Conservation (phyloP, 2,888 invertebrate species). For the Tridacna crocea region DNA sequence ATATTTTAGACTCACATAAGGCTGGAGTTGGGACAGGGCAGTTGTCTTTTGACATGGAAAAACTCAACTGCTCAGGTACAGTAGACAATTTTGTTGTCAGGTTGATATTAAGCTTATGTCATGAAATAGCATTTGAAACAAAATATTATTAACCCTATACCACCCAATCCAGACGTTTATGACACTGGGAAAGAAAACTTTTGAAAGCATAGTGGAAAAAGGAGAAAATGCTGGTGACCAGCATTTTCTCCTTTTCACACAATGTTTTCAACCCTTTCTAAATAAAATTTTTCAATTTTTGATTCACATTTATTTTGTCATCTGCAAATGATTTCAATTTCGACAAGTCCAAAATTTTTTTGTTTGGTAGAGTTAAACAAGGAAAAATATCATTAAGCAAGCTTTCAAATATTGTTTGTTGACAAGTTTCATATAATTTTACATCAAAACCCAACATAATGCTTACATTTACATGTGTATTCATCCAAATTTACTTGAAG, state of each 20-base stretch:
- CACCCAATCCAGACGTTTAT: not conserved
- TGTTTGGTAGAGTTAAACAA: too few relatives aligned
- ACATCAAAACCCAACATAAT: too few relatives aligned
- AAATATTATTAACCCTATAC: not conserved
- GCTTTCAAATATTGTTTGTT: too few relatives aligned
- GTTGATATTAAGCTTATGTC: not conserved
- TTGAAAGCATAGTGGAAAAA: not conserved
- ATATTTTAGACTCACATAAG: conserved; percentile 91
- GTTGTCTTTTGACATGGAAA: conserved; percentile 90
- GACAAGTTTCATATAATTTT: too few relatives aligned
- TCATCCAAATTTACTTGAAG: too few relatives aligned
- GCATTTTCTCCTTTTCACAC: conserved; percentile 3
- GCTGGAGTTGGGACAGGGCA: conserved; percentile 89
- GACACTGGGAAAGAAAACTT: not conserved
- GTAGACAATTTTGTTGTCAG: not conserved
- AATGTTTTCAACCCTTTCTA: not conserved
- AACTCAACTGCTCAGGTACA: conserved; percentile 82
- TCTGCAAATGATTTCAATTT: not conserved
- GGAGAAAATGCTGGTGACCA: not conserved
- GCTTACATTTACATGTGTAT: too few relatives aligned
- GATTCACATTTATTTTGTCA: not conserved
- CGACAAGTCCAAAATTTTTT: too few relatives aligned
- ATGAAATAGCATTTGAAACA: too few relatives aligned
- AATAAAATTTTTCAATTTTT: not conserved
- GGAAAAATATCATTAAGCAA: too few relatives aligned